Evolutionary conservation across 1,140 invertebrate genomes (phyloP), one percentile per base, ranked within the genome.

Genomic region (Ostrea denselamellosa): DNA sequence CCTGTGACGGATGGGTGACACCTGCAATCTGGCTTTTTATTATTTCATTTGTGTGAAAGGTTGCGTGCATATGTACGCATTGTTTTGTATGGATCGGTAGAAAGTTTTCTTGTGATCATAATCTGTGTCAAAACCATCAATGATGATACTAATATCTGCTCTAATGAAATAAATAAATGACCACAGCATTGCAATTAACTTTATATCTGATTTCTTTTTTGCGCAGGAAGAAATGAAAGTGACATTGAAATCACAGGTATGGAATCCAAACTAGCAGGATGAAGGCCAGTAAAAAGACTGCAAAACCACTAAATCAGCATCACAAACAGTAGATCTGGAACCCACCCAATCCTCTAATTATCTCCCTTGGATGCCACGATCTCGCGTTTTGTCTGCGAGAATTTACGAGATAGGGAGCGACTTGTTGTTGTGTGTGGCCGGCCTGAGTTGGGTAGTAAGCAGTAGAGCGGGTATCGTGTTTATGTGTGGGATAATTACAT

Each of bases 321-420:
- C 68, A 25, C 4, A 77, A 25, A 77, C 25, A 25, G 22, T 77
- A 77, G 68, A 77, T 77, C 68, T 77, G 22, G 28, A 77, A 77
- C 28, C 12, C 12, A 14, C 68, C 14, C 68, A 28, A 77, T 77
- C 68, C 22, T 28, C 68, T 14, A 77, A 77, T 77, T 77, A 77
- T 77, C 68, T 71, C 68, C 68, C 68, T 34, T 71, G 68, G 68
- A 71, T 34, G 68, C 28, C 22, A 34, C 22, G 3, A 19, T 58
- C 56, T 58, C 56, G 56, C 14, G 56, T 58, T 58, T 58, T 71
- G 28, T 71, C 68, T 25, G 68, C 68, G 68, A 71, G 68, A 71
- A 71, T 71, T 71, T 71, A 71, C 68, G 68, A 71, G 68, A 71
- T 71, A 25, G 68, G 68, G 68, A 71, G 22, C 68, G 68, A 71